These are phyloP conservation scores for Zalophus californianus DNA, from an alignment of 2,797 vertebrate genomes.

Conservation along the genomic window DNA sequence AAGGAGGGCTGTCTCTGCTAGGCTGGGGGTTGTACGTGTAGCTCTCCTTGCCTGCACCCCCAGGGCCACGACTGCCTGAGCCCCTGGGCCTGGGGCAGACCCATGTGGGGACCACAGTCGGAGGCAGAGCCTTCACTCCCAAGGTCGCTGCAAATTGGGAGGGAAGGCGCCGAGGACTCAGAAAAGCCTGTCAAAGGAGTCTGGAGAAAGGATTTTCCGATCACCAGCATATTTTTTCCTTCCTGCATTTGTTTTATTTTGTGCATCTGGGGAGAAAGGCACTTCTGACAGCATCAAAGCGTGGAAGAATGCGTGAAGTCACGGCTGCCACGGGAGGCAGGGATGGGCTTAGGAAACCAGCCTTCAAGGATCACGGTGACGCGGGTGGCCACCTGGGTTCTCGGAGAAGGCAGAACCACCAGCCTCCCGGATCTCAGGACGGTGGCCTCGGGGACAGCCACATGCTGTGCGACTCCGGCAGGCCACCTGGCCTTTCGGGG, in stretches of 20 bases:
- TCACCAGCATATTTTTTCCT: not conserved
- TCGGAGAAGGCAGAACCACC: not conserved
- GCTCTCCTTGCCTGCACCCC: not conserved
- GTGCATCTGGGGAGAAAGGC: conserved; percentile 23
- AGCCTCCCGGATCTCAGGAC: not conserved
- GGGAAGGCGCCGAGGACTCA: not conserved
- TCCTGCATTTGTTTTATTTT: conserved; percentile 11
- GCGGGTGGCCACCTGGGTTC: not conserved
- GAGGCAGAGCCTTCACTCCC: not conserved
- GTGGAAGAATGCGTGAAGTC: accelerated
- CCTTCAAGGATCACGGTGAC: not conserved
- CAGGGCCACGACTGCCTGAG: not conserved
- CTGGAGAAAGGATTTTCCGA: conserved; percentile 13
- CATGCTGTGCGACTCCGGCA: not conserved
- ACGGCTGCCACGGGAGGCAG: not conserved
- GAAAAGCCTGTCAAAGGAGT: not conserved
- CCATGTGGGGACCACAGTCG: accelerated
- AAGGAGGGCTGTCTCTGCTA: not conserved
- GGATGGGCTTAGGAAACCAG: not conserved
- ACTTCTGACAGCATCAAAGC: conserved; percentile 3
- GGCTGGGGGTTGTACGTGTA: accelerated
- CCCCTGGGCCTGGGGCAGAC: not conserved
- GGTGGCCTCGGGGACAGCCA: not conserved
- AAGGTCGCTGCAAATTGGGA: not conserved
- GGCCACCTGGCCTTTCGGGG: not conserved